Conservation (phyloP, 2,888 invertebrate genomes). For the Flabesymbios commensalis region DNA sequence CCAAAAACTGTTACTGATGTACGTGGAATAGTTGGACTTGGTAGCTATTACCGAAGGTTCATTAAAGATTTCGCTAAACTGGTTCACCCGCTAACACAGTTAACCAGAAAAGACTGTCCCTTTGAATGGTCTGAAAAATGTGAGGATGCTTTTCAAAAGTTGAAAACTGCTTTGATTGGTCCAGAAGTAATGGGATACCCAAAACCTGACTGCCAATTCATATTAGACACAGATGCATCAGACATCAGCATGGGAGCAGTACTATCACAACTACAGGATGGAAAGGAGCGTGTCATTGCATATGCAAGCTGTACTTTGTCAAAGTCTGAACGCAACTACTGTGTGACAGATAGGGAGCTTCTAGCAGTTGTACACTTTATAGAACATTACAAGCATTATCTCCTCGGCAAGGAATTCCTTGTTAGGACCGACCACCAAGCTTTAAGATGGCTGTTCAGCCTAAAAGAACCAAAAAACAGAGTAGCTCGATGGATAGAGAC, state of each 20-base stretch:
- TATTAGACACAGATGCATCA: slow-evolving; percentile 24
- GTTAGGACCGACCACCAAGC: slow-evolving; percentile 39
- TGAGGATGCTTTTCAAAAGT: slow-evolving; percentile 7
- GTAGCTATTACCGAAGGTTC: slow-evolving; percentile 29
- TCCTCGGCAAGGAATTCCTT: slow-evolving; percentile 30
- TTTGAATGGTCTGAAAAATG: slow-evolving; percentile 23
- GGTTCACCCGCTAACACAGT: slow-evolving; percentile 17
- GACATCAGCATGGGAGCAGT: slow-evolving; percentile 13
- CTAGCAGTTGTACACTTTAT: slow-evolving; percentile 29
- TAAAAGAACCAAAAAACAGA: too few species aligned
- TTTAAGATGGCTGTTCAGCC: slow-evolving; percentile 29
- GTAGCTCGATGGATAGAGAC: slow-evolving; percentile 18
- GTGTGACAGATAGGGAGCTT: slow-evolving; percentile 22
- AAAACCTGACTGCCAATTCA: not conserved
- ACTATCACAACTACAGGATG: slow-evolving; percentile 21
- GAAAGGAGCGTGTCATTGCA: slow-evolving; percentile 20
- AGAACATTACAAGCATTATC: slow-evolving; percentile 34
- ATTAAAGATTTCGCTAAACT: slow-evolving; percentile 23
- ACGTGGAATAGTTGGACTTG: slow-evolving; percentile 29
- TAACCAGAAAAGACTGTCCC: slow-evolving; percentile 11
- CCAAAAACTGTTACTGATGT: slow-evolving; percentile 22
- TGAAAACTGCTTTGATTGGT: slow-evolving; percentile 7
- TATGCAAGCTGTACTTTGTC: slow-evolving; percentile 20
- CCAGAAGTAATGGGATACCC: slow-evolving; percentile 25
- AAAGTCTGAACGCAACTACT: slow-evolving; percentile 17